Evolutionary conservation across 1,140 invertebrate genomes (phyloP).

Genomic region (Drosophila nigrodunni): DNA sequence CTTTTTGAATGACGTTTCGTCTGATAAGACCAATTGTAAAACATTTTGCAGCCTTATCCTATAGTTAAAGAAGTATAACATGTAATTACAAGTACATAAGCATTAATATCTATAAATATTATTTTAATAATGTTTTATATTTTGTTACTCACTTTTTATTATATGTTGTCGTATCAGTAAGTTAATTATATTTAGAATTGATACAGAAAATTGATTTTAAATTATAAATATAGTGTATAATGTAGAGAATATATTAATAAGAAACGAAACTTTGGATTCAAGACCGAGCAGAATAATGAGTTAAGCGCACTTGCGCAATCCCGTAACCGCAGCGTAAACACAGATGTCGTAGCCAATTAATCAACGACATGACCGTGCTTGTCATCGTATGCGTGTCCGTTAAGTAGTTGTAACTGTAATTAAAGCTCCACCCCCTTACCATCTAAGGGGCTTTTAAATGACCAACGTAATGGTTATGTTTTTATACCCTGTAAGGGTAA

Average conservation of each 20-base stretch:
- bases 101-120: not conserved
- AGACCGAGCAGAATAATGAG: conserved; percentile 8
- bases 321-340: conserved; percentile 20
- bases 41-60: conserved; percentile 12
- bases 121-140: not conserved
- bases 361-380: conserved; percentile 57
- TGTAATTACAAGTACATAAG: not conserved
- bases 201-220: too few species aligned
- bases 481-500: too few species aligned
- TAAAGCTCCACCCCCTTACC: conserved; percentile 46
- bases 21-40: conserved; percentile 22
- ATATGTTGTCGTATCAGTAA: not conserved
- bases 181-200: too few species aligned
- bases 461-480: conserved; percentile 24
- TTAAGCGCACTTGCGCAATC: conserved; percentile 61
- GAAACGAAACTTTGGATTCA: not conserved
- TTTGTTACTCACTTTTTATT: conserved; percentile 4
- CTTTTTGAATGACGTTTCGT: not conserved
- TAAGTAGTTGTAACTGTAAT: conserved; percentile 62
- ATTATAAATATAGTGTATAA: too few species aligned
- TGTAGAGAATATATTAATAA: too few species aligned
- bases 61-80: not conserved
- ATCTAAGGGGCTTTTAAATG: conserved; percentile 23
- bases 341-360: conserved; percentile 58
- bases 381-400: conserved; percentile 21